phyloP scores from a whole-genome alignment of 2,888 invertebrate species.

The Caenorhabditis sp. region DNA sequence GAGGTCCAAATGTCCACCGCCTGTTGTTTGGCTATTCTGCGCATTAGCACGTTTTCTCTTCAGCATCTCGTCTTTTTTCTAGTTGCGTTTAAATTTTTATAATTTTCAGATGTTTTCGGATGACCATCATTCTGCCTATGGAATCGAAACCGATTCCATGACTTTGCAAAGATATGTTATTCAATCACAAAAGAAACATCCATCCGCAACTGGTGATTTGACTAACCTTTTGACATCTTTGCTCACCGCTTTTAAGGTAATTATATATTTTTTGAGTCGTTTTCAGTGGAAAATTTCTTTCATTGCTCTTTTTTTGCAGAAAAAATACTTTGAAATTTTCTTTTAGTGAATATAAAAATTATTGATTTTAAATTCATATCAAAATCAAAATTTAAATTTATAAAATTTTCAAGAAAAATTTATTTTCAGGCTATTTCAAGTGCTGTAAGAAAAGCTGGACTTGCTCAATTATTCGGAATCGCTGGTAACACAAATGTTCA shows the following conservation, averaged over 20 bases:
- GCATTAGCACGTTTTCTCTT: not conserved
- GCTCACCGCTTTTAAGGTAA: slow-evolving; percentile 84
- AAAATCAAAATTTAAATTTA: slow-evolving; percentile 1
- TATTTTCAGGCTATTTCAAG: slow-evolving; percentile 88
- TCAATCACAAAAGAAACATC: slow-evolving; percentile 74
- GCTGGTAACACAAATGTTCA: slow-evolving; percentile 88
- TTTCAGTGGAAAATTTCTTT: too few species aligned
- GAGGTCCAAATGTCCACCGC: not conserved
- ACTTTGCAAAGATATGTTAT: slow-evolving; percentile 61
- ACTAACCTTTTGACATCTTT: slow-evolving; percentile 91
- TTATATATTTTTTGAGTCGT: too few species aligned
- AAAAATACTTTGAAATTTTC: too few species aligned
- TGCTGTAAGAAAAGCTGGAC: slow-evolving; percentile 80
- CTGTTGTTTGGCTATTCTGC: not conserved
- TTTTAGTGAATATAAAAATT: too few species aligned
- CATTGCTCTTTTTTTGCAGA: too few species aligned
- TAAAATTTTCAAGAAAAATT: not conserved
- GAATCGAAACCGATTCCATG: slow-evolving; percentile 61
- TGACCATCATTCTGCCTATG: slow-evolving; percentile 27
- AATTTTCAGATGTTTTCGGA: not conserved
- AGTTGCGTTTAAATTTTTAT: not conserved
- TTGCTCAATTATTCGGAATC: slow-evolving; percentile 60
- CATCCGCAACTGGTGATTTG: slow-evolving; percentile 89
- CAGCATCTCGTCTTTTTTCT: not conserved
- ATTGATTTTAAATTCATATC: too few species aligned